Evolutionary conservation across 2,888 invertebrate species (phyloP).

Genomic region (Caenorhabditis wallacei): DNA sequence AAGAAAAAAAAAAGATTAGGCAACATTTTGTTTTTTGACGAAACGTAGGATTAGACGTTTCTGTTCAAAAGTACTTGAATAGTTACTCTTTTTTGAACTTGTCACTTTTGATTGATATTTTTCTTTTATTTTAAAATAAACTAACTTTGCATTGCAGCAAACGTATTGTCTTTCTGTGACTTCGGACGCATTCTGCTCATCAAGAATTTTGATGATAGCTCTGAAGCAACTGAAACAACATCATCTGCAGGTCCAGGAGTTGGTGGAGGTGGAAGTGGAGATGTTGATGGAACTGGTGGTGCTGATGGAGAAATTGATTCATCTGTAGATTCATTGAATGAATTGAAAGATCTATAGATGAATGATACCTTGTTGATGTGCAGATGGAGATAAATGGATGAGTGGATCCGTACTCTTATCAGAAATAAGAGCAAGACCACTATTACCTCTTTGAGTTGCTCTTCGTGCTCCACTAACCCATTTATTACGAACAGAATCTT

Average conservation of each 20-base stretch:
- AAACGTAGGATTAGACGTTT: slow-evolving; percentile 7
- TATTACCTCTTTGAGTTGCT: slow-evolving; percentile 57
- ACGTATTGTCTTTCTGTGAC: slow-evolving; percentile 60
- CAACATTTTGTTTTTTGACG: slow-evolving; percentile 23
- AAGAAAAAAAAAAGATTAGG: slow-evolving; percentile 1
- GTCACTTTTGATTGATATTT: slow-evolving; percentile 2
- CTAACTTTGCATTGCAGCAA: slow-evolving; percentile 69
- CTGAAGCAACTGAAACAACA: slow-evolving; percentile 63
- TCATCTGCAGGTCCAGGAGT: slow-evolving; percentile 58
- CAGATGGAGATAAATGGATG: slow-evolving; percentile 71
- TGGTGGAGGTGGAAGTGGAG: slow-evolving; percentile 49
- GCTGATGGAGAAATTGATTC: slow-evolving; percentile 62
- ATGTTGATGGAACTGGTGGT: slow-evolving; percentile 50
- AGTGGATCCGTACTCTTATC: slow-evolving; percentile 80
- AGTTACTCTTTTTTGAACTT: background rate
- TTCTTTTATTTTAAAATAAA: background rate
- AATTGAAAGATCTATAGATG: background rate
- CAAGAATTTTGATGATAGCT: slow-evolving; percentile 63
- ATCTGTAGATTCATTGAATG: slow-evolving; percentile 9
- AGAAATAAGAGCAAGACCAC: slow-evolving; percentile 73
- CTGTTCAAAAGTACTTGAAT: background rate
- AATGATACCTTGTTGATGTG: slow-evolving; percentile 38
- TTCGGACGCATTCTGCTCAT: slow-evolving; percentile 61
- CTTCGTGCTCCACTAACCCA: slow-evolving; percentile 57
- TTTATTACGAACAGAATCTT: slow-evolving; percentile 60